Percentiles rank a stretch among this genome's conserved stretches.
phyloP scores from a whole-genome alignment of 1,140 invertebrate genomes.

The Drosophila parvula region DNA sequence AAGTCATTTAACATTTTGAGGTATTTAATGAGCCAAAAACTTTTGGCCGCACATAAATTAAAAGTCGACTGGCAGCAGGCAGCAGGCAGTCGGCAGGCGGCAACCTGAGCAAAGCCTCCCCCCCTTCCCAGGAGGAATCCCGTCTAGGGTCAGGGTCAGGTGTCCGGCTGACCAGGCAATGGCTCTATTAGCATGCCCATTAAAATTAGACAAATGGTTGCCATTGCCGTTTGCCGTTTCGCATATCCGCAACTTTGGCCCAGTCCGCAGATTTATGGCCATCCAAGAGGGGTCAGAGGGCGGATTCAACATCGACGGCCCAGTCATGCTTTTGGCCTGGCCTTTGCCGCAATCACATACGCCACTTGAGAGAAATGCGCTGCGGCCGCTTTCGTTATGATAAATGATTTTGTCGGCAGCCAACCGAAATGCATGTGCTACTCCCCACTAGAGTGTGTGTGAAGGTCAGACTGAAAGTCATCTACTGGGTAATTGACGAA shows the following conservation, averaged over 20 bases:
- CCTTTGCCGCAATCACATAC: conserved; percentile 71
- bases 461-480: conserved; percentile 72
- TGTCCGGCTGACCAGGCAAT: conserved; percentile 68
- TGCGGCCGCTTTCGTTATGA: conserved; percentile 73
- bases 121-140: background rate
- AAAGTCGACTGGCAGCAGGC: conserved; percentile 51
- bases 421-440: conserved; percentile 43
- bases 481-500: conserved; percentile 32
- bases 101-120: conserved; percentile 10
- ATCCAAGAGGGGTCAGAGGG: conserved; percentile 16
- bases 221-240: conserved; percentile 68
- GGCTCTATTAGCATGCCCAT: conserved; percentile 82
- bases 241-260: conserved; percentile 73
- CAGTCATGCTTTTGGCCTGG: conserved; percentile 26
- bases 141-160: conserved; percentile 55
- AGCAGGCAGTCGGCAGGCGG: background rate
- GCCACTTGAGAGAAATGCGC: conserved; percentile 66
- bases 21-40: conserved; percentile 82
- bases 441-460: conserved; percentile 21
- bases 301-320: conserved; percentile 16
- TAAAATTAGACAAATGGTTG: conserved; percentile 82
- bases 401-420: conserved; percentile 74
- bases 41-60: conserved; percentile 79
- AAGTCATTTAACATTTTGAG: conserved; percentile 82
- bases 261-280: conserved; percentile 69